Evolutionary conservation across 2,888 invertebrate genomes (phyloP), one percentile per base, ranked within the genome.

Genomic region (Catotricha subobsoleta): DNA sequence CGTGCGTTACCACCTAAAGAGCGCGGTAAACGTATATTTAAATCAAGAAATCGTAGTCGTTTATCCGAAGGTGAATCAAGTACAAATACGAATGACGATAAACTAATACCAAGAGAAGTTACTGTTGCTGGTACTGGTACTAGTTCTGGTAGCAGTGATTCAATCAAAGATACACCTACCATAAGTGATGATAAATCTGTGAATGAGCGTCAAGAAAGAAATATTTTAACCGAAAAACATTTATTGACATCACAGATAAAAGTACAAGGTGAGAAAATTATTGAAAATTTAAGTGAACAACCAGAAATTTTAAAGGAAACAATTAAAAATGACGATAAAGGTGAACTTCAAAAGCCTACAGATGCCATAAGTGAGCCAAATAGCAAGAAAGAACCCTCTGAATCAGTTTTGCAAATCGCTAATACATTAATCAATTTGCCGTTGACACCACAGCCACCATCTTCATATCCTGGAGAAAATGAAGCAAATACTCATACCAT

Each of bases 371-470:
- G 20, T 34, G 15, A 35, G 34, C 13, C 27, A 1, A 19, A n/a
- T n/a, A n/a, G 27, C 29, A 16, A 27, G 28, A 10, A 10, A 50
- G 45, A 52, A 29, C 67, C 65, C 5, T 58, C 67, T 18, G 67
- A 67, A 54, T 66, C 66, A 12, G 67, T 66, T 51, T 54, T 67
- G 13, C 67, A 67, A 56, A 61, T 67, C 45, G 67, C 67, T 15
- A 66, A 67, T 52, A 58, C 67, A 2, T 58, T 67, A 16, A 63
- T 67, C 39, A 67, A 62, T 52, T 55, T 67, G 29, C 67, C 67
- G 6, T 55, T 65, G 7, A 60, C 65, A 5, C 60, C 64, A 23
- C 52, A 36, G n/a, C 12, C 4, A 36, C 19, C 13, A 6, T 18
- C 20, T 20, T 9, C 28, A 34, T n/a, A 4, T 8, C 9, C 19